Evolutionary conservation across 2,888 invertebrate species (phyloP).

Genomic region (Acleris cristana): DNA sequence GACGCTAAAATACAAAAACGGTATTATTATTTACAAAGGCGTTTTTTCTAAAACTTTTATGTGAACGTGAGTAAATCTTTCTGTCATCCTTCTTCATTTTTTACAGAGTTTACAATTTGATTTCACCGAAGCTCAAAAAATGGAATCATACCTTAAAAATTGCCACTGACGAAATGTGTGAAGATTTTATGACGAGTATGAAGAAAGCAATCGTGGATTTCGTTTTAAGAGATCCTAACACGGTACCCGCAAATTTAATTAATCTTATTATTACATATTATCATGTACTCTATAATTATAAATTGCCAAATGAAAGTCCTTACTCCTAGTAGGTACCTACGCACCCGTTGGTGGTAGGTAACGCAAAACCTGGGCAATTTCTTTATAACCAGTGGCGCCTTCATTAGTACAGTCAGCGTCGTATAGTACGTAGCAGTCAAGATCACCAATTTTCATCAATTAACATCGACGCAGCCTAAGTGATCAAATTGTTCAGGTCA

Average conservation of each 20-base stretch:
- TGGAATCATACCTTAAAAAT: constrained; percentile 84
- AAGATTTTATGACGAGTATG: constrained; percentile 93
- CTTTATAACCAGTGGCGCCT: too few relatives aligned
- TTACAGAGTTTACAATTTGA: constrained; percentile 85
- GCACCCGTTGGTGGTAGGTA: too few relatives aligned
- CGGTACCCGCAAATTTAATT: constrained; percentile 51
- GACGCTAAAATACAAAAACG: constrained; percentile 88
- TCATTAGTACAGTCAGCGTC: too few relatives aligned
- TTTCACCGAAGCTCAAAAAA: constrained; percentile 85
- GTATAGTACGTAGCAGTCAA: too few relatives aligned
- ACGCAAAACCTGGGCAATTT: too few relatives aligned
- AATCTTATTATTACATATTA: constrained; percentile 12
- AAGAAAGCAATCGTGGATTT: constrained; percentile 97
- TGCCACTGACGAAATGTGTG: constrained; percentile 90
- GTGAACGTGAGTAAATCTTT: constrained; percentile 11
- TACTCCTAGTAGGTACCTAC: too few relatives aligned
- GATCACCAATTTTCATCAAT: too few relatives aligned
- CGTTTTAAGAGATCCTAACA: constrained; percentile 90
- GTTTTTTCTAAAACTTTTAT: too few relatives aligned
- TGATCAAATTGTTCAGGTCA: too few relatives aligned
- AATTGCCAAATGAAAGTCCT: too few relatives aligned
- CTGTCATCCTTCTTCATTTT: constrained; percentile 21
- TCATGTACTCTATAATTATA: too few relatives aligned
- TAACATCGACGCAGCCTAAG: too few relatives aligned
- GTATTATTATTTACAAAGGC: constrained; percentile 55